Base-by-base conservation (phyloP, 2,113 vertebrate species). In the Lepidothrix coronata region DNA sequence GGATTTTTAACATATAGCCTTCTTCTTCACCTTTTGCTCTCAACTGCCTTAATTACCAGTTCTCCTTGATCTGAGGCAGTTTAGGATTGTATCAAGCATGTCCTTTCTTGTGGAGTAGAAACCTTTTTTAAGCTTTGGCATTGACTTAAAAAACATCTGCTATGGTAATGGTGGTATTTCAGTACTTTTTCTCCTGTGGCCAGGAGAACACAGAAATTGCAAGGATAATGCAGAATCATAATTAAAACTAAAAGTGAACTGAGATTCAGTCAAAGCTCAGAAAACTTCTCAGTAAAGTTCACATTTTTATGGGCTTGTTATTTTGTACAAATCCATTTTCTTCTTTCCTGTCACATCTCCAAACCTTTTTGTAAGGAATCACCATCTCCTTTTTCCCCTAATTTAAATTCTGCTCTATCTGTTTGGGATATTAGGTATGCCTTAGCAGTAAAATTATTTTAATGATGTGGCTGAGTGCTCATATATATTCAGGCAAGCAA, bases 401-500 rank as follows among this genome's bases (percentile, higher is more conserved):
- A 94, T 96, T 96, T 91, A 96, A 96, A 97, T 96, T 94, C 94
- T 91, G 37, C 62, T 89, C 88, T 86, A 4, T 84, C 91, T 91
- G n/a, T 94, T 95, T 91, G 71, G 95, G 91, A 72, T 96, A 96
- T 96, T 96, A 96, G 89, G 37, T 91, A 58, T 94, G 91, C 78
- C 51, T 95, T 93, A 93, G 93, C 85, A 93, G 85, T 70, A 78
- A 96, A 96, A 96, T 96, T 96, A 96, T 95, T 95, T 96, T 95
- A 96, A 91, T 96, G 88, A 94, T 91, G 82, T 83, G 88, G 63
- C 79, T 95, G 82, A 96, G 90, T 94, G 93, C 91, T 96, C 89
- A 0, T 96, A 97, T 91, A 95, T 97, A 96, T 97, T 96, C 94
- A 94, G 92, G 88, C 93, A 96, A 96, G 91, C 88, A 96, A 95